Conservation (phyloP, 1,140 invertebrate species). For the Saccostrea cuccullata region DNA sequence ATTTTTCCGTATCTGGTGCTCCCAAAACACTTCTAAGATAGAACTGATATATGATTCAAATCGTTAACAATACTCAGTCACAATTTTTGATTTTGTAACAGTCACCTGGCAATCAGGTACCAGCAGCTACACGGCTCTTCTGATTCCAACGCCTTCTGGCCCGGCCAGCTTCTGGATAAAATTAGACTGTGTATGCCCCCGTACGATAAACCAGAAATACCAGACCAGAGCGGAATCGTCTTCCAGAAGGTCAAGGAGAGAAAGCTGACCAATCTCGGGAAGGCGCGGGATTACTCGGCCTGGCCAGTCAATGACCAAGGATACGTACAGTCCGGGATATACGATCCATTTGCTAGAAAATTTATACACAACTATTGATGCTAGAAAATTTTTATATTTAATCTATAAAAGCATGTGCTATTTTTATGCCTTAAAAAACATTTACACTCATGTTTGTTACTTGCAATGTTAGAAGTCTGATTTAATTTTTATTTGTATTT, state of each 20-base stretch:
- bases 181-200: conserved; percentile 71
- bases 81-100: conserved; percentile 25
- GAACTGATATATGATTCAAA: background rate
- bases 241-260: conserved; percentile 42
- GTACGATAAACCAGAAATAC: conserved; percentile 52
- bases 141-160: conserved; percentile 73
- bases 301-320: conserved; percentile 67
- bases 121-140: conserved; percentile 59
- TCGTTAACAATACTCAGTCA: background rate
- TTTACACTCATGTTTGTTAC: background rate
- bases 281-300: conserved; percentile 66
- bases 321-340: conserved; percentile 54
- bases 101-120: conserved; percentile 59
- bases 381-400: background rate
- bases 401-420: background rate
- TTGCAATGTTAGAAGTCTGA: background rate
- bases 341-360: conserved; percentile 51
- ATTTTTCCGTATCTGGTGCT: too few species aligned
- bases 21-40: background rate
- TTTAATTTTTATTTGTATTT: background rate
- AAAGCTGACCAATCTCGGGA: conserved; percentile 58
- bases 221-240: conserved; percentile 31
- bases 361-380: conserved; percentile 37
- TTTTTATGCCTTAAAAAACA: background rate
- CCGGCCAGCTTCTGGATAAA: conserved; percentile 75